phyloP scores from a whole-genome alignment of 1,140 invertebrate species.

The Bombus haemorrhoidalis region DNA sequence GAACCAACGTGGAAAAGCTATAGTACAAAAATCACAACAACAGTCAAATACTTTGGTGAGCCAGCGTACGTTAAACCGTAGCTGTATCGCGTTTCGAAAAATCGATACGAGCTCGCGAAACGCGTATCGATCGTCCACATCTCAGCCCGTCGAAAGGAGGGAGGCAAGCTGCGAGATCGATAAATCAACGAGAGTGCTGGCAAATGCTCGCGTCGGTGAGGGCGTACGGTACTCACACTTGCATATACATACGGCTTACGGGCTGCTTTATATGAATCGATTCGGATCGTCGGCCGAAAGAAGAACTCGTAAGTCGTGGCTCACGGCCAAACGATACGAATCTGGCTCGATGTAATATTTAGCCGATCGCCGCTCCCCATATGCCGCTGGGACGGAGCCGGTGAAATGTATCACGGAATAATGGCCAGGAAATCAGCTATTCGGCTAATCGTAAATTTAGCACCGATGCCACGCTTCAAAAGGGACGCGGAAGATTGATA shows the following conservation, averaged over 20 bases:
- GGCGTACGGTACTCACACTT: slow-evolving; percentile 5
- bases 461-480: slow-evolving; percentile 17
- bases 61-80: no score
- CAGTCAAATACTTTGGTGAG: no score
- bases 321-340: slow-evolving; percentile 61
- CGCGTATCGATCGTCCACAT: slow-evolving; percentile 44
- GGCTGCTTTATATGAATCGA: slow-evolving; percentile 60
- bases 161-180: slow-evolving; percentile 49
- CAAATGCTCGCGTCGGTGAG: slow-evolving; percentile 57
- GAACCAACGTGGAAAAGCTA: no score
- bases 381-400: slow-evolving; percentile 45
- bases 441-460: slow-evolving; percentile 52
- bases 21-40: no score
- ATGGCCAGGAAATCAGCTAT: slow-evolving; percentile 29
- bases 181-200: slow-evolving; percentile 62
- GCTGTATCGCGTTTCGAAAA: slow-evolving; percentile 2
- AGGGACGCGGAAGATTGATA: slow-evolving; percentile 32
- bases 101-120: slow-evolving; percentile 18
- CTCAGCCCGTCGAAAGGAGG: slow-evolving; percentile 17
- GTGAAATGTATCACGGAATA: slow-evolving; percentile 49
- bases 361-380: slow-evolving; percentile 69
- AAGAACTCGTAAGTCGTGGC: slow-evolving; percentile 62
- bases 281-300: slow-evolving; percentile 50
- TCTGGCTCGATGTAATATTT: slow-evolving; percentile 69
- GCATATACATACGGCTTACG: neutral